Evolutionary conservation across 2,797 vertebrate genomes (phyloP).

Genomic region (Naso thynnoides): DNA sequence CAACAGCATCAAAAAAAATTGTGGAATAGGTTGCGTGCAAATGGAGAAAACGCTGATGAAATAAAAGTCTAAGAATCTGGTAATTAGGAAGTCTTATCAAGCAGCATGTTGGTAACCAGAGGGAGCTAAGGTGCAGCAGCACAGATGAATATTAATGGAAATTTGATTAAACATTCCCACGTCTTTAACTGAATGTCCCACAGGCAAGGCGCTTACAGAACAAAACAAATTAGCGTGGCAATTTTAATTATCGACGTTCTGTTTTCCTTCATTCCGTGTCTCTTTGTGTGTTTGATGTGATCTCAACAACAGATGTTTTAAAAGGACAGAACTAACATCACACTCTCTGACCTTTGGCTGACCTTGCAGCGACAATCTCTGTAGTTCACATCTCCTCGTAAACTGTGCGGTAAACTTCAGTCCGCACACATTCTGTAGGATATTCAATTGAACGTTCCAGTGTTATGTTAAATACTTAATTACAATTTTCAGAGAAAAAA

Average conservation of each 20-base stretch:
- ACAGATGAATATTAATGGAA: constrained; percentile 85
- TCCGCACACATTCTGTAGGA: background rate
- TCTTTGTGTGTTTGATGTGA: constrained; percentile 50
- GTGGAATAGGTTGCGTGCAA: constrained; percentile 37
- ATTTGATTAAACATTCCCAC: constrained; percentile 85
- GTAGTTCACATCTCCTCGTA: background rate
- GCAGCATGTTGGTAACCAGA: constrained; percentile 81
- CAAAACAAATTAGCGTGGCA: constrained; percentile 85
- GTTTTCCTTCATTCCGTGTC: constrained; percentile 67
- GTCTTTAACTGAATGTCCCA: constrained; percentile 80
- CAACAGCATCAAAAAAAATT: constrained; percentile 31
- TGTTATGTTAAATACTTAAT: constrained; percentile 13
- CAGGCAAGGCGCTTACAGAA: constrained; percentile 78
- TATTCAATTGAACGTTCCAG: constrained; percentile 17
- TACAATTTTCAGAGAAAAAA: constrained; percentile 19
- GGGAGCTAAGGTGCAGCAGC: constrained; percentile 78
- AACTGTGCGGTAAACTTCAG: background rate
- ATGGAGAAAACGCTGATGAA: constrained; percentile 40
- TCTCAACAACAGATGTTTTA: constrained; percentile 61
- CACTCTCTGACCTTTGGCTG: constrained; percentile 32
- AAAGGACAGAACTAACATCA: constrained; percentile 48
- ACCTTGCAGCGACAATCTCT: constrained; percentile 18
- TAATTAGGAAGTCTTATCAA: constrained; percentile 69
- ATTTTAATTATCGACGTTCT: constrained; percentile 84
- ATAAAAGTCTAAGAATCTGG: constrained; percentile 44